Evolutionary conservation across 2,888 invertebrate genomes (phyloP).

Genomic region (Mythimna impura): DNA sequence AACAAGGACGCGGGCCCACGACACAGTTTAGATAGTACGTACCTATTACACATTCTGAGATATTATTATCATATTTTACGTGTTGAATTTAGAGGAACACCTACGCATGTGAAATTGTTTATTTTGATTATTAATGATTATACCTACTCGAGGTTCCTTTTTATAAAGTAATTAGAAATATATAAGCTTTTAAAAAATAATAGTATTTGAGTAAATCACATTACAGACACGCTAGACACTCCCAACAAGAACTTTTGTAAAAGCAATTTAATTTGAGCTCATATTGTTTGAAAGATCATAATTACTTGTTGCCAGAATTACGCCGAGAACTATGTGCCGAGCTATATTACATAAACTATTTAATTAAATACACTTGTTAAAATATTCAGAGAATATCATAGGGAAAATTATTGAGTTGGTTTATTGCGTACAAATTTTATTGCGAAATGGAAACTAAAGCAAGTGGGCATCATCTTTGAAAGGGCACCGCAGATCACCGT

Average conservation of each 20-base stretch:
- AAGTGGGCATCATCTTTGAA: slow-evolving; percentile 30
- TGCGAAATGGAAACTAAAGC: slow-evolving; percentile 21
- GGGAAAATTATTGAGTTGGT: slow-evolving; percentile 28
- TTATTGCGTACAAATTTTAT: slow-evolving; percentile 15
- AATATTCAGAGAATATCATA: slow-evolving; percentile 17
- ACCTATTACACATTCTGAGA: slow-evolving; percentile 24
- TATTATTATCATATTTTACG: slow-evolving; percentile 11
- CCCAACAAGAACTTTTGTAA: slow-evolving; percentile 11
- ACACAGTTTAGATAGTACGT: slow-evolving; percentile 2
- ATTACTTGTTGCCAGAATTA: slow-evolving; percentile 13
- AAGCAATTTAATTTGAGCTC: slow-evolving; percentile 16
- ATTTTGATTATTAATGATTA: background rate
- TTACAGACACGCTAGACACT: background rate
- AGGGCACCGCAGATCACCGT: slow-evolving; percentile 29
- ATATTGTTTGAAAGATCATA: slow-evolving; percentile 1
- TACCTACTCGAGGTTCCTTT: background rate
- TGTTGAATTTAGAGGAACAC: background rate
- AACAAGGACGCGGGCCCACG: slow-evolving; percentile 11
- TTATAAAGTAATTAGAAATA: background rate
- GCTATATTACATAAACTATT: slow-evolving; percentile 1
- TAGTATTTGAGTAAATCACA: background rate
- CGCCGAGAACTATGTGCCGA: slow-evolving; percentile 4
- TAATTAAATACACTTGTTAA: slow-evolving; percentile 25
- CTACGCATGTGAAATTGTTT: background rate
- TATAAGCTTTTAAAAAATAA: background rate